Conservation (phyloP, 1,140 invertebrate genomes). For the Acromyrmex echinatior region DNA sequence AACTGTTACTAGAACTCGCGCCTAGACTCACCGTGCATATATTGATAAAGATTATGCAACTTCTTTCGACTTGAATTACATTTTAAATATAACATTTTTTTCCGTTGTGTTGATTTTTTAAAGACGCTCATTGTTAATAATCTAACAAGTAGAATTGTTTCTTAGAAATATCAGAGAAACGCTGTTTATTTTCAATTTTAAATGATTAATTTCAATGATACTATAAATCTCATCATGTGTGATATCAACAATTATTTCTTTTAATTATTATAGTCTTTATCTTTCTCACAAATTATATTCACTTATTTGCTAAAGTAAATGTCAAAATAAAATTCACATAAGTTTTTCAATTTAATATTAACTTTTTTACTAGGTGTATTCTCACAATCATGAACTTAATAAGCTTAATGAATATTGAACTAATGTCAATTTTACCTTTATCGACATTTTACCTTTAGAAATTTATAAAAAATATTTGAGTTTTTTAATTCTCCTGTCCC, state of each 20-base stretch:
- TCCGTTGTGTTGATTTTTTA: not conserved
- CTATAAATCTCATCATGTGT: not conserved
- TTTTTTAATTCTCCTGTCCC: not conserved
- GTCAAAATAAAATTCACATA: not conserved
- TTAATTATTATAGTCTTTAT: not conserved
- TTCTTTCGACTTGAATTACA: not conserved
- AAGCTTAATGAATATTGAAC: constrained; percentile 17
- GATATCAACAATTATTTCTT: not conserved
- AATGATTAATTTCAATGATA: constrained; percentile 8
- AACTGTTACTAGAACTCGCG: constrained; percentile 54
- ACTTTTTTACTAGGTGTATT: not conserved
- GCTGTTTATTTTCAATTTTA: not conserved
- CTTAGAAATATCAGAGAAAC: constrained; percentile 1
- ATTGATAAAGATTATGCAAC: constrained; percentile 26
- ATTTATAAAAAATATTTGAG: constrained; percentile 6
- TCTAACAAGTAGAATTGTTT: not conserved
- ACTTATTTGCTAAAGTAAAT: constrained; percentile 18
- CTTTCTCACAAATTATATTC: constrained; percentile 20
- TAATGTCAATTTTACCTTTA: constrained; percentile 14
- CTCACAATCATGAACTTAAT: constrained; percentile 11
- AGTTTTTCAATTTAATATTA: not conserved
- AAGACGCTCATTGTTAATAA: constrained; percentile 1
- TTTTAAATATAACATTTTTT: constrained; percentile 16
- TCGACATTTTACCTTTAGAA: not conserved
- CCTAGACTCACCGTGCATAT: constrained; percentile 36